These are phyloP conservation scores for Elanus axillaris DNA, from an alignment of 2,113 vertebrate genomes.

Conservation along the genomic window DNA sequence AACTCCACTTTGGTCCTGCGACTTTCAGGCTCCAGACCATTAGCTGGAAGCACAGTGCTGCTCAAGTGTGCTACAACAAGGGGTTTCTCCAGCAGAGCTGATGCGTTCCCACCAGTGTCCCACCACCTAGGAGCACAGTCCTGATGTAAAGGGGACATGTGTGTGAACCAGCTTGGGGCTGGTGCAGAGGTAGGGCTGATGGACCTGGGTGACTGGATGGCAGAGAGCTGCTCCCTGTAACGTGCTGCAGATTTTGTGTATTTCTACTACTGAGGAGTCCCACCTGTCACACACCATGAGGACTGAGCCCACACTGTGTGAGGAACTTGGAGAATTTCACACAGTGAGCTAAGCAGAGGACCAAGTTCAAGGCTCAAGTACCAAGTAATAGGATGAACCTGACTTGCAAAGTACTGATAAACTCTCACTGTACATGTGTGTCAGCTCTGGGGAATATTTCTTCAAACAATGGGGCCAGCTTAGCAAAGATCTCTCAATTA, in stretches of 20 bases:
- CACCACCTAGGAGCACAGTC: neutral
- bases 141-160: neutral
- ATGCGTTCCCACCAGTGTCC: neutral
- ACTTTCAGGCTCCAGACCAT: neutral
- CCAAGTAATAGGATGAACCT: neutral
- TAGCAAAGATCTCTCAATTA: neutral
- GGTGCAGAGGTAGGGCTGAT: fast-evolving
- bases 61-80: neutral
- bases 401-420: neutral
- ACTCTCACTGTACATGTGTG: neutral
- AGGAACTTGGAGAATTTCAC: neutral
- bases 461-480: neutral
- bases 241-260: fast-evolving
- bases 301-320: fast-evolving
- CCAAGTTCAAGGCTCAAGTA: neutral
- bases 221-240: neutral
- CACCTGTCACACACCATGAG: neutral
- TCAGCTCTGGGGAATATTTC: neutral
- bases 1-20: neutral
- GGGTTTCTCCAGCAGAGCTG: neutral
- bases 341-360: neutral
- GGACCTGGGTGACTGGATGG: neutral
- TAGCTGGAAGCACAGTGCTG: neutral
- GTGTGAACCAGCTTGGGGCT: fast-evolving
- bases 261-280: neutral